These are phyloP conservation scores for Plestiodon gilberti DNA, from an alignment of 2,113 vertebrate genomes.

Conservation along the genomic window DNA sequence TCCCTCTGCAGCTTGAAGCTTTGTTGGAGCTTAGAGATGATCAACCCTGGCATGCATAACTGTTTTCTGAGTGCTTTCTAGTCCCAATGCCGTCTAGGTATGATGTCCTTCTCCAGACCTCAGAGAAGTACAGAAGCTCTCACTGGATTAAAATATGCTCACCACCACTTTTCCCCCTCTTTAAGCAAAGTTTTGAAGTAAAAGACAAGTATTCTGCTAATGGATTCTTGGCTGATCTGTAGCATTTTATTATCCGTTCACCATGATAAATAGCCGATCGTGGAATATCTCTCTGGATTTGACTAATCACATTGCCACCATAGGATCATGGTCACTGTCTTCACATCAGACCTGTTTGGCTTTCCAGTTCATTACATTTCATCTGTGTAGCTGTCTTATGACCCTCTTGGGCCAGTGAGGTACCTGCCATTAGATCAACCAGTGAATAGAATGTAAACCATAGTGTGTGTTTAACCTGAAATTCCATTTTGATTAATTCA, in stretches of 20 bases:
- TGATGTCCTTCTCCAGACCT: too few relatives aligned
- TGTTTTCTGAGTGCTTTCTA: too few relatives aligned
- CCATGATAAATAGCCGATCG: background rate
- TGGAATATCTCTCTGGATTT: conserved; percentile 23
- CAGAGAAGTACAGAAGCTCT: background rate
- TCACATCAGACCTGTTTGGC: conserved; percentile 42
- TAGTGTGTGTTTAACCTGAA: conserved; percentile 41
- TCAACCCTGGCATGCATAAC: too few relatives aligned
- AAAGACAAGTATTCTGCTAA: background rate
- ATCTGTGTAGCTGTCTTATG: conserved; percentile 41
- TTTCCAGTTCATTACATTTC: conserved; percentile 49
- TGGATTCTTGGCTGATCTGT: conserved; percentile 1
- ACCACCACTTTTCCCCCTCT: background rate
- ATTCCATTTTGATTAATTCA: conserved; percentile 3
- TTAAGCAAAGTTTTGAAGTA: background rate
- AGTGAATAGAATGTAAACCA: conserved; percentile 14
- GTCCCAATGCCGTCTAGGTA: background rate
- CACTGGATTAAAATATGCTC: background rate
- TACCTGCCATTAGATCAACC: background rate
- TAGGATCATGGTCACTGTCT: conserved; percentile 13
- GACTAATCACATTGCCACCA: conserved; percentile 36
- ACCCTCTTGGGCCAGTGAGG: conserved; percentile 16
- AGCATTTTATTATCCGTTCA: conserved; percentile 21
- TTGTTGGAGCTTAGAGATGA: too few relatives aligned
- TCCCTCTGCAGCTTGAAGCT: background rate